A percentile compares a stretch with the other conserved stretches of the same genome.
Evolutionary conservation across 1,140 invertebrate species (phyloP).

Genomic region (Lepidotrigona ventralis): DNA sequence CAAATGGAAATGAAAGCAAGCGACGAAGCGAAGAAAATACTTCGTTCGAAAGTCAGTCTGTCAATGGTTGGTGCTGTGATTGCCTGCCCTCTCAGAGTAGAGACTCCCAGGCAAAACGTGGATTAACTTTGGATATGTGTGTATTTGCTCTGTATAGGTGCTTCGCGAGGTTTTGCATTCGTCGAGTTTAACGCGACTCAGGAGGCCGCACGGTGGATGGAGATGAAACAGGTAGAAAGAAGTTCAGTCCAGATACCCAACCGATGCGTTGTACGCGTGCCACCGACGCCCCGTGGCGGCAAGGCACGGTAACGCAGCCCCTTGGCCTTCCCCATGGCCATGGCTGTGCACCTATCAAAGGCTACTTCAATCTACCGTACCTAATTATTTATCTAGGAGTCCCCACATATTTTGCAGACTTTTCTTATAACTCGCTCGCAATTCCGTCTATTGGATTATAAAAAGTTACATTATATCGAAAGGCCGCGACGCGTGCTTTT

Average conservation of each 20-base stretch:
- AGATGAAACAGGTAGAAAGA: slow-evolving; percentile 92
- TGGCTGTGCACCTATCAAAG: slow-evolving; percentile 77
- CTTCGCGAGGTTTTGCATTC: slow-evolving; percentile 95
- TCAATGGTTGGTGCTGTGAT: slow-evolving; percentile 81
- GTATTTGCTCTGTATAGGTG: slow-evolving; percentile 87
- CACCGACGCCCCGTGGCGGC: slow-evolving; percentile 79
- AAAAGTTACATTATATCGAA: slow-evolving; percentile 34
- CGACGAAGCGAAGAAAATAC: slow-evolving; percentile 73
- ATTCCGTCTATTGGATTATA: slow-evolving; percentile 56
- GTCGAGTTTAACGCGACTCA: slow-evolving; percentile 95
- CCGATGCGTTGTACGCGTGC: slow-evolving; percentile 78
- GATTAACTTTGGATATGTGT: slow-evolving; percentile 81
- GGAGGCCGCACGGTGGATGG: slow-evolving; percentile 95
- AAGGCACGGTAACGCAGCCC: slow-evolving; percentile 78
- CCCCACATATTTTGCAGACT: slow-evolving; percentile 67
- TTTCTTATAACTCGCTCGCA: slow-evolving; percentile 62
- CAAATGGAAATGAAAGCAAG: slow-evolving; percentile 71
- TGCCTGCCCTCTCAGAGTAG: slow-evolving; percentile 80
- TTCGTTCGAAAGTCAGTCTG: slow-evolving; percentile 76
- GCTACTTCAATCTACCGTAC: slow-evolving; percentile 78
- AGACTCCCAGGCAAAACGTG: slow-evolving; percentile 79
- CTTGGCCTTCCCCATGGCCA: slow-evolving; percentile 76
- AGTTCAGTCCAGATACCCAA: slow-evolving; percentile 78
- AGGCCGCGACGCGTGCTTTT: slow-evolving; percentile 56
- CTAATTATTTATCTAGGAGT: slow-evolving; percentile 76